These are phyloP conservation scores for Cryptocephalus moraei DNA, from an alignment of 2,888 invertebrate species.

Conservation along the genomic window DNA sequence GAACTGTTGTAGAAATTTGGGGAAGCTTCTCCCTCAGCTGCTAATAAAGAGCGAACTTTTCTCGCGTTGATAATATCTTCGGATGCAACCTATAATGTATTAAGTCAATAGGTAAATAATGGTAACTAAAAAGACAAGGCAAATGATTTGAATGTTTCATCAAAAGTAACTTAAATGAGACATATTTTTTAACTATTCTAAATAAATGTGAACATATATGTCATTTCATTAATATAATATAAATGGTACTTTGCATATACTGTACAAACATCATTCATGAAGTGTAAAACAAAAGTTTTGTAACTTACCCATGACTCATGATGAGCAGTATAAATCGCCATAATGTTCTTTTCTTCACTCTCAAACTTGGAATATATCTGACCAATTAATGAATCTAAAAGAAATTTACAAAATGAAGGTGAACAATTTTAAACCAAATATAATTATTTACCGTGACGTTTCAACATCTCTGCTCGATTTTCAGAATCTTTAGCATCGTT, in stretches of 20 bases:
- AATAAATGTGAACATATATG: too few relatives aligned
- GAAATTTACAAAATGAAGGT: not conserved
- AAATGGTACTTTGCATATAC: too few relatives aligned
- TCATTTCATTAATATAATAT: too few relatives aligned
- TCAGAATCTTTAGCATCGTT: slow-evolving; percentile 49
- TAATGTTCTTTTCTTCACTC: slow-evolving; percentile 37
- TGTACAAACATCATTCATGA: too few relatives aligned
- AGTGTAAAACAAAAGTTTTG: too few relatives aligned
- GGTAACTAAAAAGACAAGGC: too few relatives aligned
- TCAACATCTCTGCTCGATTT: slow-evolving; percentile 44
- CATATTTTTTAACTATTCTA: too few relatives aligned
- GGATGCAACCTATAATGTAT: slow-evolving; percentile 21
- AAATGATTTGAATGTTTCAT: too few relatives aligned
- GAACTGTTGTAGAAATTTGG: not conserved
- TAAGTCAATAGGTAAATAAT: too few relatives aligned
- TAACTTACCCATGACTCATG: slow-evolving; percentile 44
- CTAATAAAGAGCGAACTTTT: slow-evolving; percentile 20
- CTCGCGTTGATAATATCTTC: slow-evolving; percentile 24
- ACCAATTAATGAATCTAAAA: slow-evolving; percentile 43
- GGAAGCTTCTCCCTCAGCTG: slow-evolving; percentile 4
- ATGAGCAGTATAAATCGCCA: slow-evolving; percentile 49
- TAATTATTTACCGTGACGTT: slow-evolving; percentile 45
- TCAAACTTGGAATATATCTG: slow-evolving; percentile 42
- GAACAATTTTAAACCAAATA: not conserved
- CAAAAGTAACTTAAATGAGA: too few relatives aligned